Conservation (phyloP, 2,888 invertebrate genomes). For the Nemurella pictetii region DNA sequence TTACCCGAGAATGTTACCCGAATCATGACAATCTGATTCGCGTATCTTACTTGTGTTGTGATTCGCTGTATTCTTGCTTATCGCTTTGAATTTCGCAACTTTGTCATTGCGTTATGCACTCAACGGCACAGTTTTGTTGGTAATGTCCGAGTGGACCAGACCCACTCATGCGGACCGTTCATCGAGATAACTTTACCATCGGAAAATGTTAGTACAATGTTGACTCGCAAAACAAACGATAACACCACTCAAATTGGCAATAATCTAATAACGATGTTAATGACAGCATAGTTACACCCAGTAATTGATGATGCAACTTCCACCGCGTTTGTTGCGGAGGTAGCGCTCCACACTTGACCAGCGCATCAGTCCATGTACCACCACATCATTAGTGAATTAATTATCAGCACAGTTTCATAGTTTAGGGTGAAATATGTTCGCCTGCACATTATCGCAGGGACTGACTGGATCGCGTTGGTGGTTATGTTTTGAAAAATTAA, state of each 20-base stretch:
- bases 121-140: too few species aligned
- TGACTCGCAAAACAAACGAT: background rate
- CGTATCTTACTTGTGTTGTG: too few species aligned
- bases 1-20: too few species aligned
- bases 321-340: background rate
- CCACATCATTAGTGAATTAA: background rate
- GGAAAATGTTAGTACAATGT: background rate
- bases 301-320: background rate
- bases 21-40: too few species aligned
- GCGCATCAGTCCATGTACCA: background rate
- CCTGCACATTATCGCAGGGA: too few species aligned
- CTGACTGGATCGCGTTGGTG: too few species aligned
- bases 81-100: too few species aligned
- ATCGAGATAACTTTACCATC: background rate
- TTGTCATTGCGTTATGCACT: too few species aligned
- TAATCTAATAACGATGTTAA: background rate
- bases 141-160: background rate
- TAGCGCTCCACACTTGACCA: background rate
- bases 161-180: background rate
- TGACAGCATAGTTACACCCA: background rate
- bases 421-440: background rate
- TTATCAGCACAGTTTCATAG: background rate
- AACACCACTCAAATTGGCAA: background rate
- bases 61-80: too few species aligned
- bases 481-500: too few species aligned